Conservation (phyloP, 2,113 vertebrate genomes). For the Saccopteryx bilineata region DNA sequence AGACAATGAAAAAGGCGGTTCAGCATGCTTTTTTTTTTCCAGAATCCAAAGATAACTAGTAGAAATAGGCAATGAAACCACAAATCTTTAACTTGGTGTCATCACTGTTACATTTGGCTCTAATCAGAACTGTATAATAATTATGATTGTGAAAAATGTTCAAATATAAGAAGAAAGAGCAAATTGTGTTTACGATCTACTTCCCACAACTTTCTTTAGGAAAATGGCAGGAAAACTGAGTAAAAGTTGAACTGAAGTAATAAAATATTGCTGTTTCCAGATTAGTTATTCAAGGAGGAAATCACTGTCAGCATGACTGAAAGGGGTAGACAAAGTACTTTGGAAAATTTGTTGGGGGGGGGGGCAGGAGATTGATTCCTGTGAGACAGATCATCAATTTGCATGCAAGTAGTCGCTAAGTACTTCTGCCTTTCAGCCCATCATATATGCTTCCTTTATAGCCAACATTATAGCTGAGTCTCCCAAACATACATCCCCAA, state of each 20-base stretch:
- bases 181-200: slow-evolving; percentile 8
- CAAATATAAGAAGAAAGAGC: neutral
- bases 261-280: slow-evolving; percentile 23
- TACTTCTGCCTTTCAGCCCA: neutral
- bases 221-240: slow-evolving; percentile 19
- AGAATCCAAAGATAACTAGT: slow-evolving; percentile 28
- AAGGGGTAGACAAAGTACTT: neutral
- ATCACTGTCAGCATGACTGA: neutral
- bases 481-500: neutral
- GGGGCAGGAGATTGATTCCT: neutral
- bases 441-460: neutral
- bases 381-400: neutral
- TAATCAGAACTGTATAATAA: slow-evolving; percentile 44
- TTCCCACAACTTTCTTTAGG: neutral
- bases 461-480: neutral
- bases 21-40: neutral
- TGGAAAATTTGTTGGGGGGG: neutral
- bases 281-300: neutral
- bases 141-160: neutral
- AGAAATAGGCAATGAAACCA: slow-evolving; percentile 25
- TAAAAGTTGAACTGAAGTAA: slow-evolving; percentile 42
- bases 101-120: slow-evolving; percentile 11
- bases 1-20: neutral
- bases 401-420: neutral
- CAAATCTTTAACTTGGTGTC: slow-evolving; percentile 50